These are phyloP conservation scores for Silurus aristotelis DNA, from an alignment of 2,797 vertebrate genomes.

Conservation along the genomic window DNA sequence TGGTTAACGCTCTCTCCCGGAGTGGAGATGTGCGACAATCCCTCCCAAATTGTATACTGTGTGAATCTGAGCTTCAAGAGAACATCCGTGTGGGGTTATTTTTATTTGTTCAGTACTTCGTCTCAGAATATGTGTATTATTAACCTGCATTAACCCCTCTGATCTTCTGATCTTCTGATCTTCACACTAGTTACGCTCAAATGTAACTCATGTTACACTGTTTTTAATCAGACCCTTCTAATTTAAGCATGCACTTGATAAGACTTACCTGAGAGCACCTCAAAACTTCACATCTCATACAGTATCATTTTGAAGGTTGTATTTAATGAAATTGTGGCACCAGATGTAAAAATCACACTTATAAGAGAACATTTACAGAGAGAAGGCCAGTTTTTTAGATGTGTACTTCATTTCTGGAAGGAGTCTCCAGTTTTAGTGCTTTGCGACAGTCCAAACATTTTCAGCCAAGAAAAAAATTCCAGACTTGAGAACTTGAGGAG, in stretches of 20 bases:
- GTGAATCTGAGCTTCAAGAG: constrained; percentile 18
- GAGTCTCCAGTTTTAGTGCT: neutral
- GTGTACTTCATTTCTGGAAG: neutral
- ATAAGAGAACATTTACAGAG: neutral
- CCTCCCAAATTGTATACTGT: constrained; percentile 52
- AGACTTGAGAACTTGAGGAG: neutral
- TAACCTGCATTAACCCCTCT: neutral
- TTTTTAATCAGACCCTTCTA: neutral
- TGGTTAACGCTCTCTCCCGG: constrained; percentile 69
- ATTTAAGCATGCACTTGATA: neutral
- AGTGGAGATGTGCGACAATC: constrained; percentile 69
- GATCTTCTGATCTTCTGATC: neutral
- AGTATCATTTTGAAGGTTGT: neutral
- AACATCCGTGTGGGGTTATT: neutral
- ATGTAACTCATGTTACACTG: too few relatives aligned
- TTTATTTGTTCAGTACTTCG: neutral
- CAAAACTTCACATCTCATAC: too few relatives aligned
- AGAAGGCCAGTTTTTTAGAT: neutral
- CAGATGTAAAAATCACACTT: neutral
- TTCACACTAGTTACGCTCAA: neutral
- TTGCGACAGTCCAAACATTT: neutral
- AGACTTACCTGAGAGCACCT: neutral
- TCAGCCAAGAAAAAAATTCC: neutral
- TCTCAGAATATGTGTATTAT: neutral
- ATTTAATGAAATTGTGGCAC: neutral